These are phyloP conservation scores for Macrosoma leucophasiata DNA, from an alignment of 2,888 invertebrate species.

Conservation along the genomic window DNA sequence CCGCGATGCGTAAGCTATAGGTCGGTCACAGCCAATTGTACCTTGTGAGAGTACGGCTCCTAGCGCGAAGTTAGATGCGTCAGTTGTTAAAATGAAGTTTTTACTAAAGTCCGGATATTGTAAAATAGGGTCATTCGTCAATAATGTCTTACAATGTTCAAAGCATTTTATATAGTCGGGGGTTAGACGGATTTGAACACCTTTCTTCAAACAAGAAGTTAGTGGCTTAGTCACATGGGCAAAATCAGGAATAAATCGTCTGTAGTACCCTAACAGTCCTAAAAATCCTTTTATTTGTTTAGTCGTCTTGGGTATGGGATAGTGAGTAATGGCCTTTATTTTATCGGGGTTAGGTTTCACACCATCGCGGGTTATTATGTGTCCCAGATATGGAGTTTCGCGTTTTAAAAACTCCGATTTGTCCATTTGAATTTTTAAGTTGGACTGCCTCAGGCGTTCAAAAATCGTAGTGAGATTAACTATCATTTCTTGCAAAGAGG, in stretches of 20 bases:
- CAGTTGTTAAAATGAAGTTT: slow-evolving; percentile 21
- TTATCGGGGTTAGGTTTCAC: slow-evolving; percentile 23
- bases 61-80: slow-evolving; percentile 25
- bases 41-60: slow-evolving; percentile 28
- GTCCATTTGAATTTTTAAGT: slow-evolving; percentile 30
- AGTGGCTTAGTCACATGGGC: slow-evolving; percentile 18
- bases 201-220: slow-evolving; percentile 13
- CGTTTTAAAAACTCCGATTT: slow-evolving; percentile 29
- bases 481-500: slow-evolving; percentile 28
- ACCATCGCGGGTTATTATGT: slow-evolving; percentile 14
- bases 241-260: slow-evolving; percentile 18
- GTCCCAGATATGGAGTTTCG: slow-evolving; percentile 25
- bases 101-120: slow-evolving; percentile 25
- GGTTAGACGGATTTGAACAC: slow-evolving; percentile 7
- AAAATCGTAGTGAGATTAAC: slow-evolving; percentile 27
- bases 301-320: slow-evolving; percentile 7
- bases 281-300: slow-evolving; percentile 15
- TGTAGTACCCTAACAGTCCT: slow-evolving; percentile 17
- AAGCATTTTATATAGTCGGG: slow-evolving; percentile 10
- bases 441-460: slow-evolving; percentile 21
- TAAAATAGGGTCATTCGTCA: slow-evolving; percentile 30
- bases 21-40: slow-evolving; percentile 21
- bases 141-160: slow-evolving; percentile 20
- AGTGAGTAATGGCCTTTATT: slow-evolving; percentile 25
- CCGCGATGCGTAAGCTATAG: slow-evolving; percentile 22